A percentile compares a stretch with the other conserved stretches of the same genome.
phyloP scores from a whole-genome alignment of 2,888 invertebrate genomes.

The Drosophila mulleri region DNA sequence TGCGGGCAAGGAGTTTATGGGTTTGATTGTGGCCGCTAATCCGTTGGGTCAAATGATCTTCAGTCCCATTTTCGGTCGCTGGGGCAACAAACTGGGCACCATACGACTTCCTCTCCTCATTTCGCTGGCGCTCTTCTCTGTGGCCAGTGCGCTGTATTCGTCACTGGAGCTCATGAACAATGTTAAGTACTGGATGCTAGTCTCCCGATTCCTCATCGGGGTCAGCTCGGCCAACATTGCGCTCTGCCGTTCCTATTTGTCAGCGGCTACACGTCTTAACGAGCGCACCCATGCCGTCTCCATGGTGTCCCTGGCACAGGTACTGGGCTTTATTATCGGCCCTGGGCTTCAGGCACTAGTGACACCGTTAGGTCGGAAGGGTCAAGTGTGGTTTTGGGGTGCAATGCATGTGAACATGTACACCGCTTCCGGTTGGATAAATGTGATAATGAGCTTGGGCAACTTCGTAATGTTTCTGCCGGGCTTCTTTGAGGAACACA shows the following conservation, averaged over 20 bases:
- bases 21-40: slow-evolving; percentile 93
- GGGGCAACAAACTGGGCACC: slow-evolving; percentile 91
- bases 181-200: slow-evolving; percentile 91
- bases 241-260: slow-evolving; percentile 93
- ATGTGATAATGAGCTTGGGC: slow-evolving; percentile 89
- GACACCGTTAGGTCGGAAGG: slow-evolving; percentile 90
- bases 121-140: slow-evolving; percentile 89
- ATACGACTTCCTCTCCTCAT: slow-evolving; percentile 90
- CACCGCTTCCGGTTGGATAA: slow-evolving; percentile 94
- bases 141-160: slow-evolving; percentile 91
- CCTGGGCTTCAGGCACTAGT: slow-evolving; percentile 93
- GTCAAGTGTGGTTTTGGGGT: slow-evolving; percentile 86
- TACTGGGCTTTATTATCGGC: slow-evolving; percentile 94
- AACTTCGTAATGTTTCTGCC: slow-evolving; percentile 92
- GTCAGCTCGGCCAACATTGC: slow-evolving; percentile 93
- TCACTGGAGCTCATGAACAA: slow-evolving; percentile 89
- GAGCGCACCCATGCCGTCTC: slow-evolving; percentile 94
- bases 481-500: slow-evolving; percentile 89
- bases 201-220: slow-evolving; percentile 92
- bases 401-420: slow-evolving; percentile 92
- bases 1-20: slow-evolving; percentile 93
- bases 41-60: slow-evolving; percentile 94
- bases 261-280: slow-evolving; percentile 91
- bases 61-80: slow-evolving; percentile 93
- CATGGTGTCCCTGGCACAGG: slow-evolving; percentile 93